phyloP scores from a whole-genome alignment of 2,888 invertebrate species.

The Nesidiocoris tenuis region DNA sequence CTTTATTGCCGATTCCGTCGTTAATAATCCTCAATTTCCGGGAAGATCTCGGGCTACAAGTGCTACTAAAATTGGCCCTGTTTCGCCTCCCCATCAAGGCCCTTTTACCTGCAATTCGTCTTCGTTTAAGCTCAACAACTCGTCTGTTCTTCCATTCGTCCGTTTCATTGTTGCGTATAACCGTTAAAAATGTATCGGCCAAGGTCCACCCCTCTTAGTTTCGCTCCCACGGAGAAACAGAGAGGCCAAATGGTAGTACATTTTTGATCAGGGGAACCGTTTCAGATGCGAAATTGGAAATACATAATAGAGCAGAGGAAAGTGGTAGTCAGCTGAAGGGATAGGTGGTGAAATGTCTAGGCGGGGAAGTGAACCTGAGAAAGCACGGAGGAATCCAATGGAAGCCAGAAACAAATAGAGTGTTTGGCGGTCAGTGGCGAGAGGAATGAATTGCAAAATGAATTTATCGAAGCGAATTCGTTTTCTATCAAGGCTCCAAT shows the following conservation, averaged over 20 bases:
- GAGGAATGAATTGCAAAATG: too few species aligned
- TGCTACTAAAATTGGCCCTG: background rate
- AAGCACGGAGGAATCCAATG: background rate
- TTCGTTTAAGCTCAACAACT: background rate
- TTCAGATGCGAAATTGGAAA: conserved; percentile 31
- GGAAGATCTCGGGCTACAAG: too few species aligned
- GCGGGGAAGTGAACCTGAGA: background rate
- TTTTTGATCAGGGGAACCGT: conserved; percentile 1
- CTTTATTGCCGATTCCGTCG: too few species aligned
- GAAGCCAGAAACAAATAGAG: background rate
- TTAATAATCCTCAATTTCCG: too few species aligned
- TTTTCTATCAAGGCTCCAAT: too few species aligned
- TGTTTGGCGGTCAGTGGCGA: background rate
- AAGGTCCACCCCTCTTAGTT: background rate
- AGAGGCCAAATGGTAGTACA: background rate
- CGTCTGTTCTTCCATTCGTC: background rate
- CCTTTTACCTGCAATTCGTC: background rate
- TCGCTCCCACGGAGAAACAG: background rate
- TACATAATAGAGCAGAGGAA: conserved; percentile 13
- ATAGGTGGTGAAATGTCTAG: background rate
- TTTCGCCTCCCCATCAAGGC: background rate
- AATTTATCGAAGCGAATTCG: too few species aligned
- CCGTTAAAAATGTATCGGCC: background rate
- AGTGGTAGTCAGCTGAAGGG: background rate
- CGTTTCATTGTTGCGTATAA: background rate